Conservation (phyloP, 2,888 invertebrate genomes). For the Amphimallon solstitiale region DNA sequence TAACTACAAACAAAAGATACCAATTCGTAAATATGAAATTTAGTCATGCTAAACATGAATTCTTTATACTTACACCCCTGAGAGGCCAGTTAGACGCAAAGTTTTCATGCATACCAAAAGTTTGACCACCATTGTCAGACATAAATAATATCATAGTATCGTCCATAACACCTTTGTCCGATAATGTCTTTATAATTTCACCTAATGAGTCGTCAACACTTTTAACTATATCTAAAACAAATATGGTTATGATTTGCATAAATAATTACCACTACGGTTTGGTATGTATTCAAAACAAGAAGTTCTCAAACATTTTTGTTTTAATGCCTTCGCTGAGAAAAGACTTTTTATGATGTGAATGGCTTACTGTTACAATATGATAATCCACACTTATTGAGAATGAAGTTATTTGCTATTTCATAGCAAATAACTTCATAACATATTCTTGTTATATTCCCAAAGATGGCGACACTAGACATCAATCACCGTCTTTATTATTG, state of each 20-base stretch:
- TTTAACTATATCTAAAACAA: slow-evolving; percentile 79
- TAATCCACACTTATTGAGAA: no score
- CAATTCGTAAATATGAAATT: not conserved
- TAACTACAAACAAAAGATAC: slow-evolving; percentile 58
- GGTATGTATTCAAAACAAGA: not conserved
- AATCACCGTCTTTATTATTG: no score
- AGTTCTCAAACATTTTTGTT: no score
- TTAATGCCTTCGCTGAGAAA: no score
- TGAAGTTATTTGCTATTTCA: no score
- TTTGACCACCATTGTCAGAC: slow-evolving; percentile 89
- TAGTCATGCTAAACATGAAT: not conserved
- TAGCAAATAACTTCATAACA: no score
- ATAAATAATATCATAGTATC: slow-evolving; percentile 87
- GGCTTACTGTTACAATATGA: no score
- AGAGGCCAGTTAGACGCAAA: slow-evolving; percentile 84
- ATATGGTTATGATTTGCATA: not conserved
- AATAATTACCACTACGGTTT: not conserved
- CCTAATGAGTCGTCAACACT: slow-evolving; percentile 88
- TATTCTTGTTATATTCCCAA: no score
- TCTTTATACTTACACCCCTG: slow-evolving; percentile 70
- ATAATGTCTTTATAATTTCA: slow-evolving; percentile 75
- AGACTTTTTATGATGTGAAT: no score
- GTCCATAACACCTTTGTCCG: slow-evolving; percentile 74
- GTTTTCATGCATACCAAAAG: slow-evolving; percentile 76
- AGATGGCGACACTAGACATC: no score